These are phyloP conservation scores for Anadara kagoshimensis DNA, from an alignment of 1,140 invertebrate species.

Conservation along the genomic window DNA sequence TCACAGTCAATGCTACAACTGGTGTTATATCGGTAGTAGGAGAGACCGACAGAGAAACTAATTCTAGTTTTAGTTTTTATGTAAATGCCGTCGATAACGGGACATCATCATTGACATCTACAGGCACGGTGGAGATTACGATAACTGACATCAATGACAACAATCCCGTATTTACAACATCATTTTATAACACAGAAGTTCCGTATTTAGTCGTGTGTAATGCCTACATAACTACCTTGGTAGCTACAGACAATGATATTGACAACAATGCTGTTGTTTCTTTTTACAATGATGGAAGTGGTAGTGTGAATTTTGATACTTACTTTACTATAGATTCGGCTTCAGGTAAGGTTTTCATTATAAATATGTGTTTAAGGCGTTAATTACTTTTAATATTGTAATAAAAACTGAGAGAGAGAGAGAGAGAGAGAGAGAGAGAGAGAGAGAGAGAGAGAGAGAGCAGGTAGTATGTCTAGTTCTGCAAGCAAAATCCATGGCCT, in stretches of 20 bases:
- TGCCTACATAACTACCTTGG: conserved; percentile 77
- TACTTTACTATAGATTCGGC: no score
- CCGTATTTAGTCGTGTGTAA: conserved; percentile 82
- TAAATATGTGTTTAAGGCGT: no score
- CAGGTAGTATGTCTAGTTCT: no score
- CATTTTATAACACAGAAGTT: conserved; percentile 1
- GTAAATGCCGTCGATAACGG: conserved; percentile 93
- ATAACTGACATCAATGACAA: conserved; percentile 55
- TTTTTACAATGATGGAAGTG: no score
- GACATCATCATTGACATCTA: conserved; percentile 54
- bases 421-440: no score
- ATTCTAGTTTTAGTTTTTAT: conserved; percentile 87
- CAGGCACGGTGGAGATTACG: conserved; percentile 35
- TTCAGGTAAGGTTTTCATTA: no score
- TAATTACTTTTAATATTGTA: no score
- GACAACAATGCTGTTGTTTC: conserved; percentile 58
- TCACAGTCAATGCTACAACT: conserved; percentile 76
- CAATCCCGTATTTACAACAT: conserved; percentile 49
- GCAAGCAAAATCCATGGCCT: no score
- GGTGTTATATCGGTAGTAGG: conserved; percentile 92
- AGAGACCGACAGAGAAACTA: conserved; percentile 92
- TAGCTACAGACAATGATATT: conserved; percentile 21
- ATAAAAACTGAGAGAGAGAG: no score
- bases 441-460: no score
- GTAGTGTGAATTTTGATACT: no score